Percentiles rank a stretch among this genome's conserved stretches.
Evolutionary conservation across 2,113 vertebrate species (phyloP).

Genomic region (Cyanoderma ruficeps): DNA sequence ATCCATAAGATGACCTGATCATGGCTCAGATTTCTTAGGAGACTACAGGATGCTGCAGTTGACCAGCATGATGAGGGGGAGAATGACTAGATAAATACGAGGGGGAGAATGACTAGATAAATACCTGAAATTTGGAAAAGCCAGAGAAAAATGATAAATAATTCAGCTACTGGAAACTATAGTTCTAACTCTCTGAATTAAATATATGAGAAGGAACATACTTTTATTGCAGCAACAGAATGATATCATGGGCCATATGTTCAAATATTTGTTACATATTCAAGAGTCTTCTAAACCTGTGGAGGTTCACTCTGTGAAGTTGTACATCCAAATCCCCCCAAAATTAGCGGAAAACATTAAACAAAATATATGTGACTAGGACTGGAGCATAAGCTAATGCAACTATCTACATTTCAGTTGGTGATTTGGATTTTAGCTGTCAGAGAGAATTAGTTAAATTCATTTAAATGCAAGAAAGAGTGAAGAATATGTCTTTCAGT

Average conservation of each 20-base stretch:
- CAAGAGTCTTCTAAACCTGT: not conserved
- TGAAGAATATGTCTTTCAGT: not conserved
- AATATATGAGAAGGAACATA: not conserved
- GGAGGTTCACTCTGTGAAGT: not conserved
- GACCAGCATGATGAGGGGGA: not conserved
- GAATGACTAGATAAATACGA: not conserved
- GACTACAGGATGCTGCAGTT: not conserved
- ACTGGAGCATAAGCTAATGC: not conserved
- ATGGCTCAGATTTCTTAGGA: not conserved
- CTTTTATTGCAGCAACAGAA: not conserved
- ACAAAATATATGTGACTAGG: not conserved
- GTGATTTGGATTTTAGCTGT: not conserved
- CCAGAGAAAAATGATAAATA: not conserved
- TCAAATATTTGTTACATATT: not conserved
- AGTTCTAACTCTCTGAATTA: not conserved
- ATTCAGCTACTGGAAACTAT: not conserved
- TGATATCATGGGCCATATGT: not conserved
- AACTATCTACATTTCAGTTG: not conserved
- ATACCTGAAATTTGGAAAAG: not conserved
- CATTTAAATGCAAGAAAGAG: not conserved
- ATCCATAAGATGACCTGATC: rapidly evolving
- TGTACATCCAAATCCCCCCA: not conserved
- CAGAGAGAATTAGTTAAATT: not conserved
- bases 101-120: not conserved
- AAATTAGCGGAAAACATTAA: not conserved